A percentile compares a stretch with the other conserved stretches of the same genome.
phyloP scores from a whole-genome alignment of 2,888 invertebrate genomes.

The Matsumyia berberina region DNA sequence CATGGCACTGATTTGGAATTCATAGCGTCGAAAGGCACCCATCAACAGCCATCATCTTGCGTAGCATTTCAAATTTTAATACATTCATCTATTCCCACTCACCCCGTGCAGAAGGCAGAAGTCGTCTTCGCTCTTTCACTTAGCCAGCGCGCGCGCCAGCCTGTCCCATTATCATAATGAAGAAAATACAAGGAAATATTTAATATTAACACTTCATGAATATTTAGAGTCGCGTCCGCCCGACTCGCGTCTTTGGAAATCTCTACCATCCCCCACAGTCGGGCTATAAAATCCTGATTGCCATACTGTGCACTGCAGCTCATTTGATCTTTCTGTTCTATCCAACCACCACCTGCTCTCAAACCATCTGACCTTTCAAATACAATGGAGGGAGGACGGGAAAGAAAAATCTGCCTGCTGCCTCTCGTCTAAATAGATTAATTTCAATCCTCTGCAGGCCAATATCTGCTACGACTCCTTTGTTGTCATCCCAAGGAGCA shows the following conservation, averaged over 20 bases:
- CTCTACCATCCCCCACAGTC: constrained; percentile 7
- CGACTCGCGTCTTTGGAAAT: constrained; percentile 6
- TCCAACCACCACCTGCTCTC: not conserved
- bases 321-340: not conserved
- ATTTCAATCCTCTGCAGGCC: constrained; percentile 64
- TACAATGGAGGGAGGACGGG: not conserved
- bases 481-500: too few species aligned
- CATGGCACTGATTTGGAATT: not conserved
- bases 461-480: constrained; percentile 47
- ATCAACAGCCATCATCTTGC: constrained; percentile 13
- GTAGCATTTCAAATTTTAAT: constrained; percentile 14
- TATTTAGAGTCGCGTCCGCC: constrained; percentile 46
- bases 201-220: constrained; percentile 75
- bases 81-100: constrained; percentile 30
- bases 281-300: constrained; percentile 59
- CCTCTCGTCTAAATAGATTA: constrained; percentile 60
- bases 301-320: constrained; percentile 21
- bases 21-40: constrained; percentile 1
- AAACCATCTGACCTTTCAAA: constrained; percentile 32
- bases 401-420: constrained; percentile 14
- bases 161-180: constrained; percentile 50
- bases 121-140: constrained; percentile 8
- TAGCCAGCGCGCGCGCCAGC: not conserved
- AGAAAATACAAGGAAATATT: constrained; percentile 57
- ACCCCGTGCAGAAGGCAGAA: not conserved